These are phyloP conservation scores for Myotis lucifugus DNA, from an alignment of 2,113 vertebrate species.

Conservation along the genomic window DNA sequence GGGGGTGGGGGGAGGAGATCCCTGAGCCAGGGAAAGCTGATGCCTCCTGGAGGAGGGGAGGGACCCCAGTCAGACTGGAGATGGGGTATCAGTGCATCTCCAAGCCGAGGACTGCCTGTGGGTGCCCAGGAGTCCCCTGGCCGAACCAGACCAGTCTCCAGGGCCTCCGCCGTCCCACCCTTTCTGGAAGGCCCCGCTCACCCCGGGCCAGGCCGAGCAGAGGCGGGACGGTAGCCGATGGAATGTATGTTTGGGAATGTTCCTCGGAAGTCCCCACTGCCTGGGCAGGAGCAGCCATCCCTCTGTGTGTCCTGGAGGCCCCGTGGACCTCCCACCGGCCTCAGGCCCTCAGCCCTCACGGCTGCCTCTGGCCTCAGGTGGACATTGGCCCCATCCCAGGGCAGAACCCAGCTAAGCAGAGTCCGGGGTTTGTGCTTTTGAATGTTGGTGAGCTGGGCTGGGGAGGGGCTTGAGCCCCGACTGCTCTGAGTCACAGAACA, in stretches of 20 bases:
- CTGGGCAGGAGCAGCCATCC: neutral
- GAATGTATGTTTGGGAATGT: conserved; percentile 72
- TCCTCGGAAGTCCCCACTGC: neutral
- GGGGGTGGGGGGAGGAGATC: neutral
- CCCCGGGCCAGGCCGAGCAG: neutral
- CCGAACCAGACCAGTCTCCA: neutral
- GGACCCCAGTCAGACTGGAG: neutral
- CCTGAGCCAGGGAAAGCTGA: conserved; percentile 65
- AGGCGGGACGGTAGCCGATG: neutral
- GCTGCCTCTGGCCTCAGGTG: neutral
- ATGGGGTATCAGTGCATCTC: conserved; percentile 23
- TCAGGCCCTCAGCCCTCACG: neutral
- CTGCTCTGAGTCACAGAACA: neutral
- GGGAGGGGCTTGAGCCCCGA: neutral
- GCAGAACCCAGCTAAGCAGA: neutral
- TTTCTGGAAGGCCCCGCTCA: neutral
- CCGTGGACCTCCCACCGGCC: neutral
- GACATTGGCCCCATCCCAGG: neutral
- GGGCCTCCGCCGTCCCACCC: neutral
- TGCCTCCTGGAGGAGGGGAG: neutral
- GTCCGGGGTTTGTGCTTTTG: conserved; percentile 71
- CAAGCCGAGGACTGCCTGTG: neutral
- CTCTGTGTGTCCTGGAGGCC: neutral
- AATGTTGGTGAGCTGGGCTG: conserved; percentile 18
- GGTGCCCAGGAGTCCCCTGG: neutral